A percentile compares a stretch with the other conserved stretches of the same genome.
phyloP scores from a whole-genome alignment of 2,113 vertebrate genomes.

The Microtus montanus region DNA sequence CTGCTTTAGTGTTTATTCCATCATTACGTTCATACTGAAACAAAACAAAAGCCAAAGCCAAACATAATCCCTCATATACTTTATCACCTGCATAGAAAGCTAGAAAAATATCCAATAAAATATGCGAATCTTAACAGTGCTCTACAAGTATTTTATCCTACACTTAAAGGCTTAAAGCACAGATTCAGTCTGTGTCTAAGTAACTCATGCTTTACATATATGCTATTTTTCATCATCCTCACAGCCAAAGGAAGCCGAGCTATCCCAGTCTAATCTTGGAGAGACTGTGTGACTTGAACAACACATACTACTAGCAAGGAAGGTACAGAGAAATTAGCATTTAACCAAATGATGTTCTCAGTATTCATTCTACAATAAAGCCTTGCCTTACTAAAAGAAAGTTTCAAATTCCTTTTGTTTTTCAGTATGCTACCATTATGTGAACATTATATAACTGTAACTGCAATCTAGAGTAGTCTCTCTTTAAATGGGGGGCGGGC shows the following conservation, averaged over 20 bases:
- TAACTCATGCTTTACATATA: neutral
- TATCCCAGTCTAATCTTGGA: neutral
- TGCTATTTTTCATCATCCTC: neutral
- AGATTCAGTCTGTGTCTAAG: neutral
- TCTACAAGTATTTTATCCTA: constrained; percentile 12
- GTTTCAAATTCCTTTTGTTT: neutral
- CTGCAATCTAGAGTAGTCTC: neutral
- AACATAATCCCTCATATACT: neutral
- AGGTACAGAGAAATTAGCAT: neutral
- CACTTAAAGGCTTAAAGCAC: neutral
- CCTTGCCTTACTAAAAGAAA: neutral
- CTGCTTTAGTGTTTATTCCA: neutral
- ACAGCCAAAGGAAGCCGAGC: neutral
- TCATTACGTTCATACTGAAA: neutral
- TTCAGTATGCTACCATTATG: neutral
- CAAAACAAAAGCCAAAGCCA: neutral
- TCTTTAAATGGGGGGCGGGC: neutral
- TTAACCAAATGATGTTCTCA: neutral
- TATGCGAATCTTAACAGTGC: constrained; percentile 19
- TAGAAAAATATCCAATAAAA: constrained; percentile 53
- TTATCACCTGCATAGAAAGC: constrained; percentile 46
- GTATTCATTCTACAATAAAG: constrained; percentile 22
- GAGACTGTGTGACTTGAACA: neutral
- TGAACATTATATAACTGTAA: neutral
- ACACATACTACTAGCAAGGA: neutral